Base-by-base conservation (phyloP, 2,888 invertebrate species). In the Bruchidius siliquastri region DNA sequence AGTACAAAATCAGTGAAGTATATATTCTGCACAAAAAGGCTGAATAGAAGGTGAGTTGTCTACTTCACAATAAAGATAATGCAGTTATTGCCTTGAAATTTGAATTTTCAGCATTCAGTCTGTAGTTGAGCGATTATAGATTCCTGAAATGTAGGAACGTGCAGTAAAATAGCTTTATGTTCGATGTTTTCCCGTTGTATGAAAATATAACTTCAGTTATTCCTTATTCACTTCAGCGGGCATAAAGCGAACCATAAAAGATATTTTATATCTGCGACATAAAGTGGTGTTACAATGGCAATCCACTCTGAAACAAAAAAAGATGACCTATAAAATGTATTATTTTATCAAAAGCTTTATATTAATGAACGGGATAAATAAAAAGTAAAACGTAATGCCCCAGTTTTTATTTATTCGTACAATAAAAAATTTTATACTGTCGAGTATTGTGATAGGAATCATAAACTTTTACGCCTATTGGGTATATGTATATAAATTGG, bases 281-380 rank as follows among this genome's bases (percentile, higher is more conserved):
- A 83, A 83, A 83, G 81, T 75, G 76, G 78, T 78, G 81, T 82
- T 80, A 82, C 79, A 79, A 79, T 81, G 80, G 81, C 81, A 83
- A 81, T 82, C 79, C 80, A 81, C 79, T 82, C 80, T 82, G 80
- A 81, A 80, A 81, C 81, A 80, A 81, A 83, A 83, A 81, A 49
- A 49, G 49, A 78, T 77, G 78, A 78, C 78, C 79, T 73, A 81
- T 81, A 81, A 81, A 83, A 81, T 8, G 49, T 49, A 49, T 49
- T 79, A 81, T 82, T 83, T 83, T 83, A 83, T 83, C 80, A 82
- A 82, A 80, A 81, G 79, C 77, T 80, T 81, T 81, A 81, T 83
- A 83, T 83, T 84, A 83, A 85, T 84, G 83, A 84, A 83, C 81
- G 79, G 77, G 79, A 81, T 80, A 82, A 80, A 81, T 49, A 49